These are phyloP conservation scores for Agrochola litura DNA, from an alignment of 2,888 invertebrate genomes.

Conservation along the genomic window DNA sequence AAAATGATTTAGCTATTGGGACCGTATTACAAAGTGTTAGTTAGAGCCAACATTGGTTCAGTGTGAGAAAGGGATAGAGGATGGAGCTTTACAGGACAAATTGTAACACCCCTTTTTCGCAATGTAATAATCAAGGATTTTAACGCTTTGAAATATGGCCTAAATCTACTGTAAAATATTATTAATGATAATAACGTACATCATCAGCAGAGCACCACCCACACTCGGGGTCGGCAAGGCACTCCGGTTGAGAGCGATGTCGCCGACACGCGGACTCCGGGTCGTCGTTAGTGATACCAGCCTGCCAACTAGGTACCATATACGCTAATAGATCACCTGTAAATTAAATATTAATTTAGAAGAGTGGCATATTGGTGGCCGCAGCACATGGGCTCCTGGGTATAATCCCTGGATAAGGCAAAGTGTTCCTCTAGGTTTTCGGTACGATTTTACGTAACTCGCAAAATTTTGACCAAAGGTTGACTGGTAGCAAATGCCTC, in stretches of 20 bases:
- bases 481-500: not conserved
- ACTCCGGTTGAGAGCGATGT: conserved; percentile 94
- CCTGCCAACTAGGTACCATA: conserved; percentile 95
- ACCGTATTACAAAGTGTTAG: not conserved
- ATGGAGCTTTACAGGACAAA: not conserved
- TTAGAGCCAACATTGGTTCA: not conserved
- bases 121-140: too few relatives aligned
- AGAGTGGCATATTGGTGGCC: not conserved
- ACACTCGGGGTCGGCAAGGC: conserved; percentile 97
- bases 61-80: not conserved
- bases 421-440: not conserved
- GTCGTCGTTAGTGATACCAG: conserved; percentile 92
- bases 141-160: not conserved
- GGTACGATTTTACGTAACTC: not conserved
- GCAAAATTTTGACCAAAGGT: not conserved
- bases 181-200: conserved; percentile 71
- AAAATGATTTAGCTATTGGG: not conserved
- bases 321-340: conserved; percentile 95
- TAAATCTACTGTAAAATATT: not conserved
- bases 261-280: conserved; percentile 94
- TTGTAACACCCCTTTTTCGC: not conserved
- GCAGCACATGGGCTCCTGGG: not conserved
- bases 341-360: conserved; percentile 14
- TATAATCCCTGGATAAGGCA: not conserved
- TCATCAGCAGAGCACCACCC: conserved; percentile 97